Evolutionary conservation across 2,113 vertebrate species (phyloP), one percentile per base, ranked within the genome.

Genomic region (Parotia lawesii): DNA sequence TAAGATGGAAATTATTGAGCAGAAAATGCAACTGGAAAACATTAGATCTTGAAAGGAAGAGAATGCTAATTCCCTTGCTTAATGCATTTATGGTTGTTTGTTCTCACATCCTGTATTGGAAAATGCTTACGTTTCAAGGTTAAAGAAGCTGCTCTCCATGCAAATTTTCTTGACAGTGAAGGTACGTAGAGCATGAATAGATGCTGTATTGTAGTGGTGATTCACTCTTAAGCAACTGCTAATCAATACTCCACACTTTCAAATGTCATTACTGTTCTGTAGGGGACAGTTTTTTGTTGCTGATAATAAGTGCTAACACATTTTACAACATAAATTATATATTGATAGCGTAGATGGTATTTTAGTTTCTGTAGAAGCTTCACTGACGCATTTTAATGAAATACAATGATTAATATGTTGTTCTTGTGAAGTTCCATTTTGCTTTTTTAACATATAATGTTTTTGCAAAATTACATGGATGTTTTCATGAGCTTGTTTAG

Each of bases 91-190:
- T 37, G 69, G 69, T 62, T 94, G 61, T 58, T 97, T 94, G 69
- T 95, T 96, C 95, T 95, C 74, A 76, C 79, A 92, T 95, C 81
- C 58, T 70, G 40, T 96, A 94, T 93, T 91, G 96, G 95, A 93
- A 97, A 97, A 79, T 92, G 77, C 85, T 96, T 95, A 75, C 40
- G 35, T 97, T 97, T 96, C 97, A 96, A 98, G 97, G 98, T 98
- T 98, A 97, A 96, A 96, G 92, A 93, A 97, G 79, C 79, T 94
- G 72, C 86, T 96, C 91, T 96, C 78, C 87, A 94, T 94, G 95
- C 91, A 97, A 96, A 97, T 95, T 92, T 56, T 90, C 84, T 42
- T 90, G 94, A 60, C 77, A 85, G 92, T 44, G 82, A 87, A 91
- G 80, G 56, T 85, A 94, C 50, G 65, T 74, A 82, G 74, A 87